Evolutionary conservation across 2,888 invertebrate species (phyloP), one percentile per base, ranked within the genome.

Genomic region (Erebia epiphron): DNA sequence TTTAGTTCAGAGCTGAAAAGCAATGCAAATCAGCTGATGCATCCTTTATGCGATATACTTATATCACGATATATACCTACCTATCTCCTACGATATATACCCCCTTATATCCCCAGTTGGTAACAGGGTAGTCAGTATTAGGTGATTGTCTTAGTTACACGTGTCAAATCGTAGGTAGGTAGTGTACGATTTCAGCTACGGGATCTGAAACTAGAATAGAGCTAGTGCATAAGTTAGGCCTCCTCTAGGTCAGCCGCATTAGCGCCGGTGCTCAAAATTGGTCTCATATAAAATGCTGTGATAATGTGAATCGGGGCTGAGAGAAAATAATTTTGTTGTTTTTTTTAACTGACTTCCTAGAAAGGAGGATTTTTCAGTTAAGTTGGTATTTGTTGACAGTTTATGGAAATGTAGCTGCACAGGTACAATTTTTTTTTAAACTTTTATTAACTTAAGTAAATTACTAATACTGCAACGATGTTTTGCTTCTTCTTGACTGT

Each of bases 171-270:
- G 75, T 77, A 79, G 76, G 75, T 77, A 79, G 76, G 76, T 77
- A 81, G 83, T 83, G 78, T 85, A 80, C 79, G 71, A 79, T 85
- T 83, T 82, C 83, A 82, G 78, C 70, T 73, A 72, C 75, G 76
- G 76, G 74, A 73, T 66, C 64, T 35, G 52, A 64, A 64, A 64
- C 52, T 41, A 35, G 41, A n/a, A 43, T 73, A 71, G 69, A 60
- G 61, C 70, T 69, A 74, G 72, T 72, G 62, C 67, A 68, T 69
- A 16, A 49, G 69, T 67, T 63, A 68, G 65, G 67, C 50, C 57
- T 60, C 56, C 52, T 64, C 71, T 67, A 68, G 68, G 43, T 46
- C 63, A 57, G 66, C 66, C 69, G 70, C 26, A 52, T 71, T 54
- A 26, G 9, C 46, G 26, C 57, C 13, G n/a, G 16, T 52, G n/a